Evolutionary conservation across 2,888 invertebrate species (phyloP), one percentile per base, ranked within the genome.

Genomic region (Calameuta pallipes): DNA sequence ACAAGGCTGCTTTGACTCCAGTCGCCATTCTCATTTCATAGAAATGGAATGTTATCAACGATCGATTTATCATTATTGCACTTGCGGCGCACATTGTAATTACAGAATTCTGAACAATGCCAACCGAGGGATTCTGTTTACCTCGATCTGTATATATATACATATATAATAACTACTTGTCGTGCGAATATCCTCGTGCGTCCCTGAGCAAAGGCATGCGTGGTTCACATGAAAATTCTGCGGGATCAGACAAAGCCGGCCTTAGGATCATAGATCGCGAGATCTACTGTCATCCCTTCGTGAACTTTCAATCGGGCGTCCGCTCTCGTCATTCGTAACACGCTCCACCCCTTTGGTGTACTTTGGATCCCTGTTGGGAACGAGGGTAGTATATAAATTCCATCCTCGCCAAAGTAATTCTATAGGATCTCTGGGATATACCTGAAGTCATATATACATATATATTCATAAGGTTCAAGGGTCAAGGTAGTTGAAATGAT

Each of bases 31-130:
- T 33, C 70, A 80, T 80, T 83, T 81, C 80, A 82, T 79, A 83
- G 82, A 84, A 86, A 84, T 83, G 86, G 85, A 89, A 89, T 85
- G 87, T 85, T 87, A 89, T 88, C 88, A 84, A 84, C 83, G 85
- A 79, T 74, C 85, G 80, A 85, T 87, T 81, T 83, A 83, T 88
- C 87, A 88, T 89, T 88, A 87, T 86, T 82, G 85, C 83, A 75
- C 80, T 79, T 82, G 79, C 76, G 79, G 82, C 79, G 4, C 76
- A 82, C 80, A 82, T 82, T 84, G 83, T 82, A 85, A 85, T 87
- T 85, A 84, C 84, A 83, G 83, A 83, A 86, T 87, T 86, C 87
- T 87, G 85, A 84, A 83, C 80, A 70, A 70, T 33, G 31, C 70
- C 1, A 41, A 15, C 4, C 41, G 0, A 41, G 15, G 37, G 15